These are phyloP conservation scores for Triplophysa bombifrons DNA, from an alignment of 2,797 vertebrate species.

Conservation along the genomic window DNA sequence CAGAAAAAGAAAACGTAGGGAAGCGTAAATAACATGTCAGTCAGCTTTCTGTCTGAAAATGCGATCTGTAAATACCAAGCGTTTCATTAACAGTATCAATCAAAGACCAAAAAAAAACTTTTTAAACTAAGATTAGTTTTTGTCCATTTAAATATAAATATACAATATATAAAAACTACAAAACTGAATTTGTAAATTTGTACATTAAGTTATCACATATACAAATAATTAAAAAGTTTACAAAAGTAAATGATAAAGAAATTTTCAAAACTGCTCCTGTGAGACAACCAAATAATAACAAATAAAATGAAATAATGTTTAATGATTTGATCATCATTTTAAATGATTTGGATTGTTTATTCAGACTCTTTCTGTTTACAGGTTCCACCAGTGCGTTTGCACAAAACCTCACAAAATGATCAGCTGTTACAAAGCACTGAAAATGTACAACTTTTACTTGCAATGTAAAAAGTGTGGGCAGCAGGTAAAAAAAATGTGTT, in stretches of 20 bases:
- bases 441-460: neutral
- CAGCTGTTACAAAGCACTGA: neutral
- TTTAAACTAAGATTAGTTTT: too few relatives aligned
- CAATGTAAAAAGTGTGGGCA: neutral
- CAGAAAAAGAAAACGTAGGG: neutral
- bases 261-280: too few relatives aligned
- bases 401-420: neutral
- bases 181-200: too few relatives aligned
- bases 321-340: too few relatives aligned
- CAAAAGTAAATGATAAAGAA: neutral
- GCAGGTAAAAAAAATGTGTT: neutral
- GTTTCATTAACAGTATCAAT: neutral
- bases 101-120: neutral
- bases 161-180: too few relatives aligned
- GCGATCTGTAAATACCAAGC: neutral
- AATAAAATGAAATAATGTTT: too few relatives aligned
- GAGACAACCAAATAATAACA: too few relatives aligned
- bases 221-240: neutral
- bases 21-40: slow-evolving; percentile 22
- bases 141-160: too few relatives aligned
- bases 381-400: neutral
- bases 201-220: neutral
- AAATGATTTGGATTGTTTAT: neutral
- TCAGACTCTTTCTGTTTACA: neutral
- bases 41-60: slow-evolving; percentile 19